These are phyloP conservation scores for Liparis tanakae DNA, from an alignment of 2,797 vertebrate genomes.

Conservation along the genomic window DNA sequence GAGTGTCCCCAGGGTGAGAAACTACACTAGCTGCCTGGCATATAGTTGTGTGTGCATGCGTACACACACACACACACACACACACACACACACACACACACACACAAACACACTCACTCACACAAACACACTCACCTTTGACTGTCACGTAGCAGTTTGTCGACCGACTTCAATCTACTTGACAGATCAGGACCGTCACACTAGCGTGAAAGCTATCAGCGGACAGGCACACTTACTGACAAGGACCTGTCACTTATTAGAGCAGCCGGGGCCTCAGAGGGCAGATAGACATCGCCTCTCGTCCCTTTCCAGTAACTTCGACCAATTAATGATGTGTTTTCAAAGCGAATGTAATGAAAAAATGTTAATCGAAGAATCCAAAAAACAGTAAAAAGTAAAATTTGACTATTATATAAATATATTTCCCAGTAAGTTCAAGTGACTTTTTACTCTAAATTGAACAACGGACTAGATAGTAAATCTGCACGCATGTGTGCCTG, in stretches of 20 bases:
- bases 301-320: slow-evolving; percentile 11
- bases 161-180: slow-evolving; percentile 52
- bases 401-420: not conserved
- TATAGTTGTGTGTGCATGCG: slow-evolving; percentile 38
- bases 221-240: slow-evolving; percentile 53
- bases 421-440: not conserved
- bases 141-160: slow-evolving; percentile 70
- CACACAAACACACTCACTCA: slow-evolving; percentile 30
- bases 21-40: slow-evolving; percentile 39
- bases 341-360: not conserved
- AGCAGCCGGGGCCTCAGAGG: slow-evolving; percentile 31
- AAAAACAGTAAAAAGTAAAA: slow-evolving; percentile 18
- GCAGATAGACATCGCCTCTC: slow-evolving; percentile 36
- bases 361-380: not conserved
- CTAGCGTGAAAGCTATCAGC: slow-evolving; percentile 60
- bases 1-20: slow-evolving; percentile 70
- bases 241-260: slow-evolving; percentile 59
- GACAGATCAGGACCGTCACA: slow-evolving; percentile 64
- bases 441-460: not conserved
- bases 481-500: slow-evolving; percentile 21
- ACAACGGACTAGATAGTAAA: not conserved
- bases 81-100: slow-evolving; percentile 20
- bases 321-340: not conserved
- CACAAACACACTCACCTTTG: slow-evolving; percentile 60
- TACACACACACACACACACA: slow-evolving; percentile 15